Evolutionary conservation across 2,888 invertebrate species (phyloP).

Genomic region (Agonopterix alstromeriana): DNA sequence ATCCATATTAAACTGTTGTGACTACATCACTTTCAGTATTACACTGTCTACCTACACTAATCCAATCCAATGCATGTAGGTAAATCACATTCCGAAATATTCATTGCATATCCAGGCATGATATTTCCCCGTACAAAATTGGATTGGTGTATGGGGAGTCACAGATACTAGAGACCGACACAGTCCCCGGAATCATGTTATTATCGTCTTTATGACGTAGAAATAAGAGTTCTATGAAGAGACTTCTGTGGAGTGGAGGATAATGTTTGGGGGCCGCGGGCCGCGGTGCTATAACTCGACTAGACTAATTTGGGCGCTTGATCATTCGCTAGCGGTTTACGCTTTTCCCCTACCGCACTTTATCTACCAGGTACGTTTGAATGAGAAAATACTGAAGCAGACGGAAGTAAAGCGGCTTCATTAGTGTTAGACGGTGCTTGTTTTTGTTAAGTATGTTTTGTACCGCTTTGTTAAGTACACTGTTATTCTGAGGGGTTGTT

Average conservation of each 20-base stretch:
- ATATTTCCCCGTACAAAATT: constrained; percentile 10
- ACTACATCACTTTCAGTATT: too few relatives aligned
- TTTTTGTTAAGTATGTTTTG: constrained; percentile 3
- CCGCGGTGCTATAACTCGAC: constrained; percentile 3
- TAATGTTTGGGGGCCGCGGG: not conserved
- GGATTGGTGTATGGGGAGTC: constrained; percentile 8
- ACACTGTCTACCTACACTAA: not conserved
- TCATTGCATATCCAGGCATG: constrained; percentile 7
- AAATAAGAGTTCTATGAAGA: too few relatives aligned
- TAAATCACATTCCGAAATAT: constrained; percentile 11
- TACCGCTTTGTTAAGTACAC: constrained; percentile 2
- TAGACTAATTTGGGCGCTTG: constrained; percentile 2
- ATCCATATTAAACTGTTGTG: too few relatives aligned
- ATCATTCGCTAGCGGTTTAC: not conserved
- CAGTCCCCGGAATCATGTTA: too few relatives aligned
- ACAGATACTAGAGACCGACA: too few relatives aligned
- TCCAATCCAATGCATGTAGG: constrained; percentile 7
- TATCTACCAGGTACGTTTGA: not conserved
- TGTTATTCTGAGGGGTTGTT: too few relatives aligned
- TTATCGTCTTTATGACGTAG: too few relatives aligned
- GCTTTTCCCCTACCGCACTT: not conserved
- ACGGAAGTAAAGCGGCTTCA: constrained; percentile 1
- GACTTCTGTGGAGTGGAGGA: too few relatives aligned
- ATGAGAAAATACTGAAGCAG: not conserved
- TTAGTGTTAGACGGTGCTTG: constrained; percentile 7